Percentiles rank a stretch among this genome's conserved stretches.
Conservation (phyloP, 1,140 invertebrate species). For the Melanaphis sacchari region DNA sequence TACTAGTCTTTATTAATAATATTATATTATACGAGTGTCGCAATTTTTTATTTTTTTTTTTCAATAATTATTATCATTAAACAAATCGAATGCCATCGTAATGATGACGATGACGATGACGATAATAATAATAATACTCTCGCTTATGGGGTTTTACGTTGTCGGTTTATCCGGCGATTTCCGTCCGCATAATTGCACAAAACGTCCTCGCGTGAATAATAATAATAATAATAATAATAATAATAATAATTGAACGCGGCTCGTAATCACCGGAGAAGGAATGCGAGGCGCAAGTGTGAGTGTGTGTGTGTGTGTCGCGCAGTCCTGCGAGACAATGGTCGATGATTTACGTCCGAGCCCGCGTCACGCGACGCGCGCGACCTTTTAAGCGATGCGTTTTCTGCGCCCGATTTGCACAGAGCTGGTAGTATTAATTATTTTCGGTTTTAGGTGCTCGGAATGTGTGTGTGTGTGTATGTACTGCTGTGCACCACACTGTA, state of each 20-base stretch:
- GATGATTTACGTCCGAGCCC: not conserved
- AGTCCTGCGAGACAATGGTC: not conserved
- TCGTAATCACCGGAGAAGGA: not conserved
- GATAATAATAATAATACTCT: not conserved
- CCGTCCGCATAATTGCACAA: not conserved
- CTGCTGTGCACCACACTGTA: not conserved
- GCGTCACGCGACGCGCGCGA: not conserved
- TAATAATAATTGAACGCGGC: not conserved
- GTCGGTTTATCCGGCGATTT: not conserved
- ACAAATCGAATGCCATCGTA: not conserved
- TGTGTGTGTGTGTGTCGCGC: not conserved
- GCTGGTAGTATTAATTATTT: not conserved
- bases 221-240: too few species aligned
- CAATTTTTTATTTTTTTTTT: not conserved
- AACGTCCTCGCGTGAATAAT: not conserved
- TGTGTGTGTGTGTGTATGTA: not conserved
- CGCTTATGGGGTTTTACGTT: too few species aligned
- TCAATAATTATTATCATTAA: not conserved
- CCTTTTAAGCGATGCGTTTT: slow-evolving; percentile 32
- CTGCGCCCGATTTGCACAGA: not conserved
- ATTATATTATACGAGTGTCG: too few species aligned
- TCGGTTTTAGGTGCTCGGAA: not conserved
- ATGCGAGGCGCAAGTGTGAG: not conserved
- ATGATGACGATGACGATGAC: too few species aligned
- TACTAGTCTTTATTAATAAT: too few species aligned